Conservation (phyloP, 2,888 invertebrate species). For the Rhingia campestris region DNA sequence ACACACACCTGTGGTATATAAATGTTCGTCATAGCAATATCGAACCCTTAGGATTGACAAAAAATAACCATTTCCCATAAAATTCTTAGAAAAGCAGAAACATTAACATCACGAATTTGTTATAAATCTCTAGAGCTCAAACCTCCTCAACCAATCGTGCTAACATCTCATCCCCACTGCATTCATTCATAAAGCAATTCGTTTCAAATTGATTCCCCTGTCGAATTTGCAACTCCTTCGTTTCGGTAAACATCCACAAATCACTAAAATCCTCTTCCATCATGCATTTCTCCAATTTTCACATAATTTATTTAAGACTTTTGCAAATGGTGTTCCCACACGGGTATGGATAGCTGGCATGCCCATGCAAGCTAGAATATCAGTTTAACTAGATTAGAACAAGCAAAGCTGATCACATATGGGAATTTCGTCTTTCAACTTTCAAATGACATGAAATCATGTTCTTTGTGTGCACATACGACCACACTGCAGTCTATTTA, state of each 20-base stretch:
- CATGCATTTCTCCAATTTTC: conserved; percentile 56
- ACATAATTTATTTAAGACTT: conserved; percentile 70
- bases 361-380: neutral
- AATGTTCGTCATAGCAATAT: too few species aligned
- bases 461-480: conserved; percentile 35
- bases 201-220: conserved; percentile 12
- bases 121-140: too few species aligned
- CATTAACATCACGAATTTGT: too few species aligned
- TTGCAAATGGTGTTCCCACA: conserved; percentile 57
- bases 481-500: neutral
- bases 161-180: neutral
- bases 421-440: conserved; percentile 49
- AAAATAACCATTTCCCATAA: too few species aligned
- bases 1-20: too few species aligned
- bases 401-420: conserved; percentile 53
- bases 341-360: too few species aligned
- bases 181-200: neutral
- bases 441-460: conserved; percentile 72
- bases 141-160: neutral
- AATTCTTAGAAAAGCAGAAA: too few species aligned
- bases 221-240: conserved; percentile 1
- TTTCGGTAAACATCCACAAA: conserved; percentile 7
- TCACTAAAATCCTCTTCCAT: conserved; percentile 44
- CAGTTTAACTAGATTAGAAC: conserved; percentile 56
- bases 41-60: too few species aligned